Base-by-base conservation (phyloP, 2,888 invertebrate genomes). In the Coleophora deauratella region DNA sequence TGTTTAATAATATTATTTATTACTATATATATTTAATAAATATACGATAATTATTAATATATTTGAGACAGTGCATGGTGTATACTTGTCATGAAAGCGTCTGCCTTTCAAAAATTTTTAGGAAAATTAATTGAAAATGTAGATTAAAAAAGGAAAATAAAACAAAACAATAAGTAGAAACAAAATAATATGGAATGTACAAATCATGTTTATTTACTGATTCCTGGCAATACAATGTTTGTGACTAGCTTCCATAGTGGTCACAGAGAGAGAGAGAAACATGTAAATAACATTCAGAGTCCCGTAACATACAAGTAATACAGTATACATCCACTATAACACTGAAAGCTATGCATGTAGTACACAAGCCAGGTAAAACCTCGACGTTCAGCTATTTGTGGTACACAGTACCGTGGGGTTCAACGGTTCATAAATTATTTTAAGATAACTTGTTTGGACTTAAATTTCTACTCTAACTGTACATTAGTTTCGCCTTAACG, bases 151-250 rank as follows among this genome's bases (percentile, higher is more conserved):
- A 84, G 79, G 79, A 80, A 85, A 82, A 81, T 82, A 84, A 84
- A 82, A 84, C 60, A 66, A 66, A 69, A 76, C 68, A 74, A 72
- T 74, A 64, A 86, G 80, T 82, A 84, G 86, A 88, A 89, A 89
- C 87, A 87, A 89, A 90, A 87, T 88, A 89, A 89, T 89, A 90
- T 91, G 91, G 91, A 91, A 91, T 91, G 91, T 91, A 91, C 91
- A 91, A 91, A 91, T 91, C 89, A 89, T 90, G 88, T 88, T 88
- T 88, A 82, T 88, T 89, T 81, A 87, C 88, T 87, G 88, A 88
- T 88, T 87, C 88, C 89, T 88, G 88, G 84, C 85, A 82, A 79
- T 82, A 86, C 82, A 85, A 76, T 69, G 66, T 77, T 78, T 74
- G 75, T 72, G 82, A 80, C 80, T 73, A 63, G 66, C 73, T 69